Evolutionary conservation across 2,797 vertebrate genomes (phyloP).

Genomic region (Pogoniulus pusillus): DNA sequence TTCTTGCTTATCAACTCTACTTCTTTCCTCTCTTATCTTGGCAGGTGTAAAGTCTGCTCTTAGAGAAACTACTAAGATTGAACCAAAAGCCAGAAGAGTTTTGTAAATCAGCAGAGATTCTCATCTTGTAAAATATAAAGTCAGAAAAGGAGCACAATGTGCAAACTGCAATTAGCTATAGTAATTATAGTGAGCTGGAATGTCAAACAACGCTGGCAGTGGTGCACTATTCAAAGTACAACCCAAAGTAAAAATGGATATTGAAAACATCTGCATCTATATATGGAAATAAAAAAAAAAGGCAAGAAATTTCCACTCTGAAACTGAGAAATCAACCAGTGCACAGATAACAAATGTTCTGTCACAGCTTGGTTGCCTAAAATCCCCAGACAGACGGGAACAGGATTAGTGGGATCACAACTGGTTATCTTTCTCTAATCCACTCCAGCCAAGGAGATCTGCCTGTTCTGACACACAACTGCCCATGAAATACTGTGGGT

Average conservation of each 20-base stretch:
- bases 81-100: background rate
- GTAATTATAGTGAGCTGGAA: background rate
- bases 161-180: background rate
- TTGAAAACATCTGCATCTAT: background rate
- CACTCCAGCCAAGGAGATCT: conserved; percentile 41
- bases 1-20: background rate
- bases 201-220: background rate
- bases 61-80: background rate
- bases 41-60: background rate
- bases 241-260: background rate
- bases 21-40: background rate
- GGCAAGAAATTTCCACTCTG: background rate
- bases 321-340: background rate
- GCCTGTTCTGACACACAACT: background rate
- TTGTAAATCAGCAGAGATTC: background rate
- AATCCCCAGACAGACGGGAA: conserved; percentile 43
- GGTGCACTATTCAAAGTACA: background rate
- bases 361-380: background rate
- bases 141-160: background rate
- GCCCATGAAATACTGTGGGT: background rate
- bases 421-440: conserved; percentile 60
- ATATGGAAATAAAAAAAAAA: background rate
- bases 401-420: conserved; percentile 55
- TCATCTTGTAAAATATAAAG: background rate
- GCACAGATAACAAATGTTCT: background rate